Percentiles rank a stretch among this genome's conserved stretches.
phyloP scores from a whole-genome alignment of 2,113 vertebrate genomes.

The Brevimyrus niger region DNA sequence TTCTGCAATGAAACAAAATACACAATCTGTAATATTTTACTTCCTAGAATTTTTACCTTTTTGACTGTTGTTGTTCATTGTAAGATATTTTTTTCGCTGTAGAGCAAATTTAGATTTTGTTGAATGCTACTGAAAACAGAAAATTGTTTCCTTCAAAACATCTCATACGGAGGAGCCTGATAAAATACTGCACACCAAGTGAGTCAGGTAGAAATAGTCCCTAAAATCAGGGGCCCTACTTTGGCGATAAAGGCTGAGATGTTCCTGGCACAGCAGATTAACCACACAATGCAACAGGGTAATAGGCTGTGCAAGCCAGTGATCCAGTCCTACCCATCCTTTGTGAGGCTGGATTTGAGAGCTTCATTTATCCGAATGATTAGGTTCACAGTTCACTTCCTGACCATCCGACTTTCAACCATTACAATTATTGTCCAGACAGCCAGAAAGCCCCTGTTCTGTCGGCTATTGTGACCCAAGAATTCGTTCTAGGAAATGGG shows the following conservation, averaged over 20 bases:
- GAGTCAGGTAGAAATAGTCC: background rate
- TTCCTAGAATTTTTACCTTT: background rate
- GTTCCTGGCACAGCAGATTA: constrained; percentile 42
- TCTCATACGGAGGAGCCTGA: background rate
- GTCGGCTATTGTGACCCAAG: background rate
- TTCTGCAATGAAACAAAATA: background rate
- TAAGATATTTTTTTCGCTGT: background rate
- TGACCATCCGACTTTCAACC: constrained; percentile 39
- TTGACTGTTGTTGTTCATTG: background rate
- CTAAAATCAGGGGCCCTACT: background rate
- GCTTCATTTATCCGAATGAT: constrained; percentile 66
- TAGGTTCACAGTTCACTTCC: constrained; percentile 62
- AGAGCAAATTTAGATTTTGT: background rate
- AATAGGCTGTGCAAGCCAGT: constrained; percentile 43
- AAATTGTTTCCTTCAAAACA: background rate
- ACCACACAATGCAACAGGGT: constrained; percentile 50
- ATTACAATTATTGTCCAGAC: constrained; percentile 2
- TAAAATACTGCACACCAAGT: background rate
- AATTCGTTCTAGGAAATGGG: background rate
- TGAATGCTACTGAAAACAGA: background rate
- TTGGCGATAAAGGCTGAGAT: constrained; percentile 1
- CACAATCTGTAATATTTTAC: background rate
- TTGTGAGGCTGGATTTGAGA: constrained; percentile 48
- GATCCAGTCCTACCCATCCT: constrained; percentile 46
- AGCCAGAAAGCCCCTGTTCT: background rate